phyloP scores from a whole-genome alignment of 2,888 invertebrate genomes.

The Prosapia bicincta region DNA sequence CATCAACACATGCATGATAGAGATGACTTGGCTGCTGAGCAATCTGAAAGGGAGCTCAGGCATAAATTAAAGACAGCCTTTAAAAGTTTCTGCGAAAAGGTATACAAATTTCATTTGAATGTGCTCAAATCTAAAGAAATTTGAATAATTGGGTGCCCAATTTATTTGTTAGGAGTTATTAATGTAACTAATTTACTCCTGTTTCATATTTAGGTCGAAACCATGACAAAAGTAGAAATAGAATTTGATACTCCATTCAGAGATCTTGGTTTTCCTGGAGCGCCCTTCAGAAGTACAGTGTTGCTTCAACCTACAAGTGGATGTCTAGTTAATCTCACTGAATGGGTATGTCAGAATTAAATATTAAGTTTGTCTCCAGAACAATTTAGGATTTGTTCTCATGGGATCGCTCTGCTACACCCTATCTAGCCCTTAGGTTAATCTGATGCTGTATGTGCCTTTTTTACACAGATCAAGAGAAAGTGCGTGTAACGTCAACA shows the following conservation, averaged over 20 bases:
- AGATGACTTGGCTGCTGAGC: constrained; percentile 97
- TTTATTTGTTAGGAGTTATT: too few species aligned
- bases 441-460: too few species aligned
- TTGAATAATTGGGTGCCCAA: too few species aligned
- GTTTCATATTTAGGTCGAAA: constrained; percentile 60
- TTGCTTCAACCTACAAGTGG: constrained; percentile 96
- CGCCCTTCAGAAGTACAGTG: constrained; percentile 94
- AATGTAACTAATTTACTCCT: too few species aligned
- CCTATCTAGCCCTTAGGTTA: too few species aligned
- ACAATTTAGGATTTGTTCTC: too few species aligned
- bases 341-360: constrained; percentile 64
- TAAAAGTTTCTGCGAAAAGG: constrained; percentile 97
- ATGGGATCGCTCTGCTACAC: too few species aligned
- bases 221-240: constrained; percentile 93
- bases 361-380: not conserved
- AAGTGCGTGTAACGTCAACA: too few species aligned
- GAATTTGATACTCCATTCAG: constrained; percentile 99
- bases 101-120: constrained; percentile 46
- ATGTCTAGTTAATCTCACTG: constrained; percentile 95
- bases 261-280: constrained; percentile 97
- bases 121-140: too few species aligned
- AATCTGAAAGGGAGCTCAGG: constrained; percentile 93
- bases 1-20: constrained; percentile 99
- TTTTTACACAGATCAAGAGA: too few species aligned
- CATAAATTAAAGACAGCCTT: constrained; percentile 97